Evolutionary conservation across 2,113 vertebrate species (phyloP).

Genomic region (Motacilla tschutschensis): DNA sequence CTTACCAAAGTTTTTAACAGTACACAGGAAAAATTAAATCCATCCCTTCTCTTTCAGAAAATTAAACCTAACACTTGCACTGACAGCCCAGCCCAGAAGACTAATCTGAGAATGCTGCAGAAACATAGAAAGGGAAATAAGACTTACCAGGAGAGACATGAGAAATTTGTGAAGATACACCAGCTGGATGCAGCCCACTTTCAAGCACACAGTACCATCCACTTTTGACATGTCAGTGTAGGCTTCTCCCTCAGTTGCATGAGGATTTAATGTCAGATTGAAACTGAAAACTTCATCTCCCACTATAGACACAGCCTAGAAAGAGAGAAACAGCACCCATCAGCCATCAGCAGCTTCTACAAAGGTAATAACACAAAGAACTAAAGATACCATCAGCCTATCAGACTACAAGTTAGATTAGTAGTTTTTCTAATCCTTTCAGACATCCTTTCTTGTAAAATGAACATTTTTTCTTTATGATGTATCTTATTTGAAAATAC

Average conservation of each 20-base stretch:
- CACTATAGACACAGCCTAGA: slow-evolving; percentile 91
- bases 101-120: background rate
- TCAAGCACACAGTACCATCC: slow-evolving; percentile 85
- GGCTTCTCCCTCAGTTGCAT: slow-evolving; percentile 83
- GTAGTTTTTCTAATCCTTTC: background rate
- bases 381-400: background rate
- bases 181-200: slow-evolving; percentile 92
- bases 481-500: background rate
- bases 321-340: background rate
- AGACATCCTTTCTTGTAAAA: background rate
- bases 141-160: slow-evolving; percentile 86
- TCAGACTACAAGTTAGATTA: background rate
- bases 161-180: slow-evolving; percentile 94
- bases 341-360: background rate
- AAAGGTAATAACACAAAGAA: background rate
- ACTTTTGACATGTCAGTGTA: slow-evolving; percentile 88
- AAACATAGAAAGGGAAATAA: background rate
- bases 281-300: slow-evolving; percentile 97
- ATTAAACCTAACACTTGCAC: background rate
- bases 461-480: background rate
- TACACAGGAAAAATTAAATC: background rate
- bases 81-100: background rate
- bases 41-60: background rate
- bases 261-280: slow-evolving; percentile 82
- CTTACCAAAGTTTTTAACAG: background rate